Conservation (phyloP, 2,888 invertebrate species). For the Byasa hedistus region DNA sequence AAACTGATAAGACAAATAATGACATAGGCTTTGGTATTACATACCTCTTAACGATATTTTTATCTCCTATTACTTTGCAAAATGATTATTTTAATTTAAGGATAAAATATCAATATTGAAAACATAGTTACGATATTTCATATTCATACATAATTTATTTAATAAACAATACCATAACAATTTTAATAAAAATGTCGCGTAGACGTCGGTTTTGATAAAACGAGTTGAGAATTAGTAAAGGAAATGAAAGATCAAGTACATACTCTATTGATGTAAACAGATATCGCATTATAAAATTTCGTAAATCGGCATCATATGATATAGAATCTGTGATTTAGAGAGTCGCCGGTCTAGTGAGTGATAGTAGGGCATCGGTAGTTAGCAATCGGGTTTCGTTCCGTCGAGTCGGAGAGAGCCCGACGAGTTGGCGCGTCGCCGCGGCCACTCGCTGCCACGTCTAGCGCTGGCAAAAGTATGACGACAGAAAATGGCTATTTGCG, state of each 20-base stretch:
- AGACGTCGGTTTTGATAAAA: too few species aligned
- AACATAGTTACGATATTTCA: too few species aligned
- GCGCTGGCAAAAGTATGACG: slow-evolving; percentile 52
- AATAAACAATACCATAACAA: too few species aligned
- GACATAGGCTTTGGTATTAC: neutral
- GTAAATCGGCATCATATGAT: slow-evolving; percentile 20
- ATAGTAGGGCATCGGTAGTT: slow-evolving; percentile 68
- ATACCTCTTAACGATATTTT: too few species aligned
- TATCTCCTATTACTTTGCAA: too few species aligned
- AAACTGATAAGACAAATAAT: neutral
- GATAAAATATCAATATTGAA: too few species aligned
- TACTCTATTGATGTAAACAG: slow-evolving; percentile 3
- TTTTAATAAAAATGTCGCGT: too few species aligned
- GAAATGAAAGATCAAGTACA: too few species aligned
- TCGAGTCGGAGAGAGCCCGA: slow-evolving; percentile 57
- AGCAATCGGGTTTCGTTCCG: slow-evolving; percentile 59
- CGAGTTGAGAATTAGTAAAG: too few species aligned
- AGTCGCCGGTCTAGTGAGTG: slow-evolving; percentile 60
- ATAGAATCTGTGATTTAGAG: slow-evolving; percentile 45
- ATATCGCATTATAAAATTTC: slow-evolving; percentile 30
- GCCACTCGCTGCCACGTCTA: slow-evolving; percentile 43
- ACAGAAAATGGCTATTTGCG: slow-evolving; percentile 47
- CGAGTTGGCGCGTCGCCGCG: slow-evolving; percentile 43
- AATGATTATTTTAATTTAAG: too few species aligned
- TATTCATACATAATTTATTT: too few species aligned